Evolutionary conservation across 2,113 vertebrate species (phyloP).

Genomic region (Labeo catla): DNA sequence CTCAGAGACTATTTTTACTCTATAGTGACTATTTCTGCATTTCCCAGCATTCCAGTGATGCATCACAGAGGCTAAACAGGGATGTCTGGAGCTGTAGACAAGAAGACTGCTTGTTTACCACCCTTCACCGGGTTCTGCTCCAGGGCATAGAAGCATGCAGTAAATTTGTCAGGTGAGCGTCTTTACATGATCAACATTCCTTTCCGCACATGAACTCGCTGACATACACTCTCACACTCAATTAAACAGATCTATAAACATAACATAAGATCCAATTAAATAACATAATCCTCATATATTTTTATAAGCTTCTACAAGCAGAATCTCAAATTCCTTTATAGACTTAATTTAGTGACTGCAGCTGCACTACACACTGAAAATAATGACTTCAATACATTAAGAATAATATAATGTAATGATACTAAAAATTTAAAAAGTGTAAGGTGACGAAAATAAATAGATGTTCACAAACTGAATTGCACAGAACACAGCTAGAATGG

Average conservation of each 20-base stretch:
- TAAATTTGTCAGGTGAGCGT: conserved; percentile 43
- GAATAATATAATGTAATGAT: not conserved
- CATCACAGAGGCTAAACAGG: conserved; percentile 28
- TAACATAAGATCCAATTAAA: not conserved
- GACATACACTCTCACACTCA: conserved; percentile 19
- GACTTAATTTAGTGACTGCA: not conserved
- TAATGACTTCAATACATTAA: not conserved
- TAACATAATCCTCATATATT: not conserved
- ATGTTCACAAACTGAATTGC: not conserved
- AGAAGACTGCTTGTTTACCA: conserved; percentile 47
- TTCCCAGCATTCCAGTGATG: conserved; percentile 46
- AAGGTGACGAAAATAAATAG: not conserved
- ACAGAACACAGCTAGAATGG: not conserved
- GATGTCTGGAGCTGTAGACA: conserved; percentile 26
- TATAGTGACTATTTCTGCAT: conserved; percentile 39
- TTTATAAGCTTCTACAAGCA: not conserved
- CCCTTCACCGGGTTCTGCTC: conserved; percentile 23
- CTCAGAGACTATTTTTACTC: conserved; percentile 25
- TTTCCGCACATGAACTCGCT: conserved; percentile 5
- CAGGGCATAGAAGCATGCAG: conserved; percentile 30
- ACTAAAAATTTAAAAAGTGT: not conserved
- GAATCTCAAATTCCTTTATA: not conserved
- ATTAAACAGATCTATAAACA: conserved; percentile 10
- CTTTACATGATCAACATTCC: conserved; percentile 51
- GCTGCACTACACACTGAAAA: not conserved